These are phyloP conservation scores for Malurus cyaneus DNA, from an alignment of 2,113 vertebrate genomes.

Conservation along the genomic window DNA sequence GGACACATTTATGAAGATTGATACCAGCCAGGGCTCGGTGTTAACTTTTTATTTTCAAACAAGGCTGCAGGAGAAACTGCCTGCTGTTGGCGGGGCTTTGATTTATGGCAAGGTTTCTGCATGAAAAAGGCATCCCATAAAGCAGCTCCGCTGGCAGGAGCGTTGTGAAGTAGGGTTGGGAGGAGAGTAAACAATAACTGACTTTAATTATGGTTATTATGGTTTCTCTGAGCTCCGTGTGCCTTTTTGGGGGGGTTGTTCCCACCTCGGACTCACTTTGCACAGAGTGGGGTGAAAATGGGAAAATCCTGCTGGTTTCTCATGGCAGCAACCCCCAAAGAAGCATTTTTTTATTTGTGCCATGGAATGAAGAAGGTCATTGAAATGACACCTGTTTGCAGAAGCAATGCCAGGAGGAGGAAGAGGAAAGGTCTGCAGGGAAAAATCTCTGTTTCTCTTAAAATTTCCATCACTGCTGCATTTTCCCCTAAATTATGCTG, in stretches of 20 bases:
- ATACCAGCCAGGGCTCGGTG: conserved; percentile 64
- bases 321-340: background rate
- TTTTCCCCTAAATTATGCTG: background rate
- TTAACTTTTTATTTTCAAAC: conserved; percentile 76
- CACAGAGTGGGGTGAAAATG: background rate
- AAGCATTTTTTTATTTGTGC: background rate
- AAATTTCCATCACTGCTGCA: background rate
- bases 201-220: conserved; percentile 62
- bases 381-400: background rate
- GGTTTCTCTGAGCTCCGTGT: background rate
- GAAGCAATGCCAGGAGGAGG: background rate
- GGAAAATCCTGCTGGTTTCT: background rate
- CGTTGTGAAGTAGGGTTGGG: background rate
- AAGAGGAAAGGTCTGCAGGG: background rate
- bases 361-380: background rate
- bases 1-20: conserved; percentile 76
- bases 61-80: conserved; percentile 62
- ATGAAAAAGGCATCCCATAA: conserved; percentile 65
- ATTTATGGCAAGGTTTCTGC: conserved; percentile 71
- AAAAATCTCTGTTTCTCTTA: background rate
- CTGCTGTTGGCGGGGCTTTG: conserved; percentile 66
- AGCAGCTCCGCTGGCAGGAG: conserved; percentile 49
- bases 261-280: background rate
- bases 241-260: background rate
- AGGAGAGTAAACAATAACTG: conserved; percentile 65